Evolutionary conservation across 2,888 invertebrate species (phyloP), one percentile per base, ranked within the genome.

Genomic region (Helicoverpa assulta): DNA sequence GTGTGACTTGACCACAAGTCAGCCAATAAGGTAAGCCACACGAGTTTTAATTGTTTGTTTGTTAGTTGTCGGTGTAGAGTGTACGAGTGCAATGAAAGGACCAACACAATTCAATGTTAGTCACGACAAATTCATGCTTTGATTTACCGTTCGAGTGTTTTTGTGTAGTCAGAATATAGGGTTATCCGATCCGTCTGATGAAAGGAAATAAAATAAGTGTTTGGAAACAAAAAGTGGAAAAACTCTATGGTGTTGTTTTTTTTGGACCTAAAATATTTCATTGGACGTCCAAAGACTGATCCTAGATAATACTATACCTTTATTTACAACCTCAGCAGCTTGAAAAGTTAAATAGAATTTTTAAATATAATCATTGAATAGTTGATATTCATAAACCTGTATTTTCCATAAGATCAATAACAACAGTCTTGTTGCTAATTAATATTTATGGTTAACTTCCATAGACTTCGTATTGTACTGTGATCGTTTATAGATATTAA

Each of bases 151-250:
- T 85, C 80, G 75, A 81, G 80, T 67, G 73, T 80, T 83, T 70
- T 83, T 82, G 79, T 76, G 85, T 84, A 76, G 85, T 92, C 90
- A 93, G 83, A 92, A 85, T 83, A 90, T 77, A 80, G 91, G 88
- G 82, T 88, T 88, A 89, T 89, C 91, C 87, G 84, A 89, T 82
- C 85, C 88, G 87, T 91, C 94, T 94, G 89, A 90, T 81, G 88
- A 90, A 89, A 89, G 83, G 86, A 88, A 89, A 90, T 76, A 78
- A 75, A 70, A 67, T 70, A 56, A 62, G 51, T 29, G 56, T 55
- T 57, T 16, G 47, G 7, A 18, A 57, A 33, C 18, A 10, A 37
- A 47, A 12, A 16, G 21, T 47, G 14, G 10, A 10, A 14, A 14
- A 14, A n/a, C 5, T 47, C n/a, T 47, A n/a, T 47, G 16, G n/a